Evolutionary conservation across 1,140 invertebrate genomes (phyloP).

Genomic region (Phocides pigmalion): DNA sequence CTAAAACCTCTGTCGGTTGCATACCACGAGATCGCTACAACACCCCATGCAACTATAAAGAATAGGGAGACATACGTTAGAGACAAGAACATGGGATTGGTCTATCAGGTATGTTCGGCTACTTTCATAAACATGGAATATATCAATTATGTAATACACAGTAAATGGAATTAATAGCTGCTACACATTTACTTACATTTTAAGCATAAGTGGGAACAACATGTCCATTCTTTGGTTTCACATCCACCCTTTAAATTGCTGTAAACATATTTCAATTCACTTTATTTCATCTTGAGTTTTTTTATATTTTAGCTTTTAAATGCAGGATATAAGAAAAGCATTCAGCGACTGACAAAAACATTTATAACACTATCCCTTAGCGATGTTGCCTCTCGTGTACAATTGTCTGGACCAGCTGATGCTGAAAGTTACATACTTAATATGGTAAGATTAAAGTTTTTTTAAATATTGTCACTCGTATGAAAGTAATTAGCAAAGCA

Average conservation of each 20-base stretch:
- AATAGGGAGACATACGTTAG: conserved; percentile 92
- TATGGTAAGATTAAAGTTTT: conserved; percentile 88
- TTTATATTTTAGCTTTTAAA: conserved; percentile 91
- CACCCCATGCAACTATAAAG: conserved; percentile 92
- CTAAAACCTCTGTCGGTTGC: conserved; percentile 95
- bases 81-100: conserved; percentile 93
- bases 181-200: neutral
- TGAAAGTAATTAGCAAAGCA: too few relatives aligned
- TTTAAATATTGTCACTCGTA: neutral
- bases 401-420: conserved; percentile 91
- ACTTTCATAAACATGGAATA: neutral
- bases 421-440: conserved; percentile 97
- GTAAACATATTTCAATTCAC: too few relatives aligned
- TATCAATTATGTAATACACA: neutral
- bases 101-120: conserved; percentile 86
- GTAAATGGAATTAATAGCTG: neutral
- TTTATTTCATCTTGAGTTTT: too few relatives aligned
- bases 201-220: too few relatives aligned
- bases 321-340: conserved; percentile 97
- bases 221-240: conserved; percentile 17
- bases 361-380: conserved; percentile 97
- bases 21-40: conserved; percentile 95
- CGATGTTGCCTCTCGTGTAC: conserved; percentile 96
- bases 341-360: conserved; percentile 98
- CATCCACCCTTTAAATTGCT: neutral